Conservation (phyloP, 2,113 vertebrate genomes). For the Diphyllodes magnificus region DNA sequence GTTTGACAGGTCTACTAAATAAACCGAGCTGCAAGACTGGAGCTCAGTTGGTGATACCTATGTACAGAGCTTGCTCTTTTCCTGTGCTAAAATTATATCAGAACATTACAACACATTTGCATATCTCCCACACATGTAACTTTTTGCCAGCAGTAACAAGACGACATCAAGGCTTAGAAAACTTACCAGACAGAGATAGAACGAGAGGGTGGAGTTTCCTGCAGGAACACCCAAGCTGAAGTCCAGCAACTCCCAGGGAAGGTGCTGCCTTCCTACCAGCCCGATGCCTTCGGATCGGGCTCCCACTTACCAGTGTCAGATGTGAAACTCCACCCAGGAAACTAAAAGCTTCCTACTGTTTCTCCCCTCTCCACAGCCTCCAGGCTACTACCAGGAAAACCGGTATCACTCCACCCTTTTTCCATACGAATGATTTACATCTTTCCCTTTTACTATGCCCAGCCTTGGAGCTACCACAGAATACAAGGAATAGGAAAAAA, state of each 20-base stretch:
- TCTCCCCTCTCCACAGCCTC: neutral
- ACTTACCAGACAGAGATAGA: neutral
- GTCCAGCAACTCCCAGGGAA: neutral
- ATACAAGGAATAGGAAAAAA: neutral
- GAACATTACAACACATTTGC: constrained; percentile 20
- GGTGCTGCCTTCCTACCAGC: neutral
- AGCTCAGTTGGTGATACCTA: neutral
- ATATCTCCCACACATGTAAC: constrained; percentile 24
- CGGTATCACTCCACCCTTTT: neutral
- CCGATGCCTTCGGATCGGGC: rapidly evolving
- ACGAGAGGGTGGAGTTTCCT: neutral
- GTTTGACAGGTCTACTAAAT: neutral
- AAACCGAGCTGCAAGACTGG: neutral
- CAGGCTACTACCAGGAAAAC: neutral
- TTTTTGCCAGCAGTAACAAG: constrained; percentile 6
- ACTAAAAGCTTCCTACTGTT: neutral
- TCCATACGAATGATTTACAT: neutral
- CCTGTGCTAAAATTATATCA: constrained; percentile 32
- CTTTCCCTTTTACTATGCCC: neutral
- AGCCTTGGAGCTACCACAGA: neutral
- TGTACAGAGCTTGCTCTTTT: constrained; percentile 21
- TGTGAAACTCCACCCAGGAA: constrained; percentile 22
- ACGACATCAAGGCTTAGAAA: neutral
- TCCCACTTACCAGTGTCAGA: neutral
- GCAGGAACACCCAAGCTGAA: constrained; percentile 14